Conservation (phyloP, 2,113 vertebrate species). For the Athene cunicularia region DNA sequence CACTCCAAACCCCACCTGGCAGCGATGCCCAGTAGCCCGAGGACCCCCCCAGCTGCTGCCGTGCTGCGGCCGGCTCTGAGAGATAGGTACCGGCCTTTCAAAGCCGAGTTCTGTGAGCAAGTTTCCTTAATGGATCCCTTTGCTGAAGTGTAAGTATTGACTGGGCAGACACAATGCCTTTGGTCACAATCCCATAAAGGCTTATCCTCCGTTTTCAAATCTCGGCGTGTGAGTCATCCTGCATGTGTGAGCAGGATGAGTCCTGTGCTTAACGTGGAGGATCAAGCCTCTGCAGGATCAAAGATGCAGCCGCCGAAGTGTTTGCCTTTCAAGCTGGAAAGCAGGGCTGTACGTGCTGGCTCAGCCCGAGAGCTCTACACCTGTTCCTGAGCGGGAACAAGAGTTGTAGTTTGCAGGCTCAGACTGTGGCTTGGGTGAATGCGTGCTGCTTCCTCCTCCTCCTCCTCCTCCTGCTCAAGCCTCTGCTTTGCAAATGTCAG, state of each 20-base stretch:
- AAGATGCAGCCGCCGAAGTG: background rate
- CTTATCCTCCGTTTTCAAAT: background rate
- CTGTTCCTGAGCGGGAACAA: background rate
- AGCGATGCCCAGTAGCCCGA: background rate
- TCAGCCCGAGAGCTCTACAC: accelerated
- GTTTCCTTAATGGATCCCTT: background rate
- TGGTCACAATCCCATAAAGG: background rate
- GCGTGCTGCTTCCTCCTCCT: too few relatives aligned
- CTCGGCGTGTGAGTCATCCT: background rate
- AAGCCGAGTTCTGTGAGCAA: background rate
- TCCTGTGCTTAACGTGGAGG: too few relatives aligned
- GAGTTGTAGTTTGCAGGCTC: background rate
- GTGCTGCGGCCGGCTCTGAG: accelerated
- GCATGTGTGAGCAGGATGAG: background rate
- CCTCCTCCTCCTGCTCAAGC: too few relatives aligned
- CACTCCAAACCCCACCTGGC: background rate
- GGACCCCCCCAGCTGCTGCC: background rate
- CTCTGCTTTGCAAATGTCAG: background rate
- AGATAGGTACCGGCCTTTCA: accelerated
- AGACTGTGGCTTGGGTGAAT: background rate
- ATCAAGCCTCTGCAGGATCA: accelerated
- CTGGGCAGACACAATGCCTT: background rate
- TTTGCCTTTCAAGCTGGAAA: background rate
- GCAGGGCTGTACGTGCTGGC: background rate
- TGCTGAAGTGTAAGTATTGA: background rate